Evolutionary conservation across 2,888 invertebrate genomes (phyloP), one percentile per base, ranked within the genome.

Genomic region (Lasioglossum leucozonium): DNA sequence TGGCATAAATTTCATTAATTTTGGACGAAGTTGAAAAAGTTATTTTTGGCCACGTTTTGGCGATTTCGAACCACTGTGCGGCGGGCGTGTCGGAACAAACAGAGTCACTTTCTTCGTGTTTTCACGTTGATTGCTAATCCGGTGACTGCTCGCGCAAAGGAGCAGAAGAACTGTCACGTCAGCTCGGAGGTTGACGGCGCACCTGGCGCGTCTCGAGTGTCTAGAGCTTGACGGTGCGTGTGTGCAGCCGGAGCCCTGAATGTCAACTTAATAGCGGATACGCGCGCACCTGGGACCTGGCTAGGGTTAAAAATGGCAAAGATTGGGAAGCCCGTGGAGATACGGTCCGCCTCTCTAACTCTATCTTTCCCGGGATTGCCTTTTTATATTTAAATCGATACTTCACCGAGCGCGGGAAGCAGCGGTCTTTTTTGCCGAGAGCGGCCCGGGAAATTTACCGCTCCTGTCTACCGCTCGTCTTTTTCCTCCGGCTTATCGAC

Each of bases 341-440:
- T 34, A 22, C 65, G 22, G 34, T 30, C 8, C 34, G 22, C 37
- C n/a, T 75, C 55, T 16, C 30, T 62, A 62, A 62, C 30, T 76
- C 34, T 67, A 67, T 40, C 30, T 34, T 72, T 72, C 74, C 72
- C 51, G 55, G 73, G 71, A 58, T 83, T 85, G 77, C 67, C 78
- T 44, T 40, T 89, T 89, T 89, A 84, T 79, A 84, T 86, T 82
- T 81, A 86, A 88, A 90, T 89, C 89, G 89, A 89, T 89, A 90
- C 79, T 55, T 44, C 11, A 5, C 22, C 67, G 51, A 44, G 22
- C 30, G 62, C 26, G 37, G 34, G 37, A 30, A 55, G 78, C 73
- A n/a, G 47, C 72, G 65, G 69, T 58, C 82, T 76, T 84, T 77
- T 79, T 73, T 55, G 58, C n/a, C 55, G 22, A 18, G 5, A 22